phyloP scores from a whole-genome alignment of 2,888 invertebrate species.

The Arrhopalites spinosus region DNA sequence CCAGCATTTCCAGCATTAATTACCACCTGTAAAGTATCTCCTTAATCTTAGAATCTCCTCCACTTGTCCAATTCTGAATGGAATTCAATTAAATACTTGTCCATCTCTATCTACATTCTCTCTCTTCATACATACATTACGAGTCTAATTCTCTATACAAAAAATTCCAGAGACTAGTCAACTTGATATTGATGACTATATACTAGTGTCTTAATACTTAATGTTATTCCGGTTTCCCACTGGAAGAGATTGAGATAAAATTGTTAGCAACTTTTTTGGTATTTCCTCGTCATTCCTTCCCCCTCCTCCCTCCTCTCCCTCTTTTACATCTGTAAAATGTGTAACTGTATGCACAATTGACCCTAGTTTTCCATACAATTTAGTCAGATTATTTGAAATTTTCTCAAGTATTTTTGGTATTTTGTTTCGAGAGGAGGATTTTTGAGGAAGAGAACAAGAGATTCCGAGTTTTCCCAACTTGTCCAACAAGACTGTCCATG shows the following conservation, averaged over 20 bases:
- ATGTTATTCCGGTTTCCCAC: background rate
- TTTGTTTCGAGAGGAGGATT: too few relatives aligned
- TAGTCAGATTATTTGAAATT: background rate
- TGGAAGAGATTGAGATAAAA: background rate
- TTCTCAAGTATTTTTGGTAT: too few relatives aligned
- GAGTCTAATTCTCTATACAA: too few relatives aligned
- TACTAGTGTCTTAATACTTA: too few relatives aligned
- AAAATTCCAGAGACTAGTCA: too few relatives aligned
- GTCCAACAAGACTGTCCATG: too few relatives aligned
- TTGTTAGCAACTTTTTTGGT: too few relatives aligned
- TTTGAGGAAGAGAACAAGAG: too few relatives aligned
- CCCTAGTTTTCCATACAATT: background rate
- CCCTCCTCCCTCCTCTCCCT: background rate
- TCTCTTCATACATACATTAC: background rate
- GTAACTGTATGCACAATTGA: background rate
- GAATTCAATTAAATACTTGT: conserved; percentile 29
- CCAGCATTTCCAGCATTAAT: conserved; percentile 53
- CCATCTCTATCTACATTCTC: background rate
- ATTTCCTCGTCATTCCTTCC: background rate
- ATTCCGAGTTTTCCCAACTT: too few relatives aligned
- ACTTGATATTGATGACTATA: background rate
- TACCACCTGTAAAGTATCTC: conserved; percentile 54
- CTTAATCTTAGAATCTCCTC: conserved; percentile 30
- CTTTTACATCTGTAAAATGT: background rate
- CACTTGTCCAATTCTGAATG: conserved; percentile 9